Conservation (phyloP, 2,113 vertebrate species). For the Gnathonemus longibarbis region DNA sequence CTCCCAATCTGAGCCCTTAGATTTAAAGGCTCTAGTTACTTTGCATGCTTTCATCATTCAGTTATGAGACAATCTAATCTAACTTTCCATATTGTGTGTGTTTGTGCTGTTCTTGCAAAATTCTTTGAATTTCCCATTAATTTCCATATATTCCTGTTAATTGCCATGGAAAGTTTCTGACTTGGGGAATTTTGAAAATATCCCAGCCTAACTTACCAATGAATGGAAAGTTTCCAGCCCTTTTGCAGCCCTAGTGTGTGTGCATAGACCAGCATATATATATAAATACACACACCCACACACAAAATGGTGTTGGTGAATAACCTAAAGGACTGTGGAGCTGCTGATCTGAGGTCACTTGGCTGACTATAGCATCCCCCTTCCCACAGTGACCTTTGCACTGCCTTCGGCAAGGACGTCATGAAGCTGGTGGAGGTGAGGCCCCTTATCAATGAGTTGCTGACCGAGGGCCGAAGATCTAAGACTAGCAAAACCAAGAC, state of each 20-base stretch:
- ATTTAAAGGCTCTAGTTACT: not conserved
- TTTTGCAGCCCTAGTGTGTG: no score
- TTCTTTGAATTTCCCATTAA: no score
- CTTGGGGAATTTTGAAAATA: no score
- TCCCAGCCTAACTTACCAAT: no score
- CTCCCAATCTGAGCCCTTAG: not conserved
- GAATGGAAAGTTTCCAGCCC: no score
- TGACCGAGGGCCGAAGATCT: slow-evolving; percentile 91
- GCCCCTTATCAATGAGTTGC: slow-evolving; percentile 91
- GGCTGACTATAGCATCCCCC: not conserved
- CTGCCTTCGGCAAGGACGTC: slow-evolving; percentile 92
- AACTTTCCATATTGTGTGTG: not conserved
- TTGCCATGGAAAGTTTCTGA: no score
- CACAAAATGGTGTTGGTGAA: not conserved
- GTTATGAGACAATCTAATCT: not conserved
- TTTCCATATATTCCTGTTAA: no score
- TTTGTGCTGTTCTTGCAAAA: no score
- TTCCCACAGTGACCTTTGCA: slow-evolving; percentile 79
- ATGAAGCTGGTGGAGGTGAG: slow-evolving; percentile 93
- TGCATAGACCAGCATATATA: no score
- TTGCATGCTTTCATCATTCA: not conserved
- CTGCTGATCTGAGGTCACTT: not conserved
- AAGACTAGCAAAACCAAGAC: slow-evolving; percentile 97
- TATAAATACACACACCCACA: not conserved
- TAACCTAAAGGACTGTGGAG: not conserved